Evolutionary conservation across 2,797 vertebrate species (phyloP), one percentile per base, ranked within the genome.

Genomic region (Malacoraja senta): DNA sequence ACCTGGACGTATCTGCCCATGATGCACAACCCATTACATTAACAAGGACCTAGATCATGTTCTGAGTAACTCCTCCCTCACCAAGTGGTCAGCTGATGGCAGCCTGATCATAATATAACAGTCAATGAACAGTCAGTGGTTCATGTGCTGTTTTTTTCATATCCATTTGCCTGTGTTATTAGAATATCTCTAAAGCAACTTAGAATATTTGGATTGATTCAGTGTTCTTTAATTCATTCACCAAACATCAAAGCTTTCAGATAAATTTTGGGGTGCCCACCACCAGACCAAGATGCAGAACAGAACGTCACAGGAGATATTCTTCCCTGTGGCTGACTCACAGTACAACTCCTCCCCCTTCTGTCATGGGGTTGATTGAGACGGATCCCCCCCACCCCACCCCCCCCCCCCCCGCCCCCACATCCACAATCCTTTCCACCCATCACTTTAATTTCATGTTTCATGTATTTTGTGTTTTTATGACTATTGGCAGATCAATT

Each of bases 241-340:
- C 17, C 7, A 86, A 68, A 88, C 32, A 68, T 68, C 68, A 88
- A 88, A 88, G 84, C 84, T 35, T 68, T 88, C 29, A 68, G n/a
- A 68, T 88, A 88, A 35, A 68, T 68, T 88, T 53, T 53, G 44
- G 44, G 44, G 44, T 53, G 44, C 44, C 44, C 44, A 53, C 4
- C 44, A 53, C 44, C 44, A 6, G 44, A 53, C 44, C 44, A 53
- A 7, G 44, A 6, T 53, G 44, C 44, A 53, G 44, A 4, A 53
- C 44, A 53, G 44, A 53, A 53, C 44, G 4, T 53, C 44, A 53
- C 44, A 53, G 44, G 44, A 53, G 44, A 6, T 0, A 53, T 53
- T 53, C 44, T 53, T 53, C 44, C 44, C 44, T 53, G 44, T 53
- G 44, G 44, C 44, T 6, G 6, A 53, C 4, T 6, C 44, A 53